Conservation (phyloP, 2,113 vertebrate species). For the Malurus elegans region DNA sequence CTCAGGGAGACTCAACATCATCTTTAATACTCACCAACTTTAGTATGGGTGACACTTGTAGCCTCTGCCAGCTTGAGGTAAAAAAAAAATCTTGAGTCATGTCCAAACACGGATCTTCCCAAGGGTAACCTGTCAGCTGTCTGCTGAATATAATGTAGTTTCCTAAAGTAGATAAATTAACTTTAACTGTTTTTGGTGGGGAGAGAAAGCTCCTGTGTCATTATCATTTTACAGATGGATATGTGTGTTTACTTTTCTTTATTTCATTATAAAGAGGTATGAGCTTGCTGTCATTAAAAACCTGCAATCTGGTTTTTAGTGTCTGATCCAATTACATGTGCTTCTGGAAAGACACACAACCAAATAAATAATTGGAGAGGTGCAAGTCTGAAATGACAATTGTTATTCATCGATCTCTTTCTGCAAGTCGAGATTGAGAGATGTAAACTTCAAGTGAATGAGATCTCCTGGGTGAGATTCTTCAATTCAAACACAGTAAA, state of each 20-base stretch:
- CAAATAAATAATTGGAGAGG: constrained; percentile 86
- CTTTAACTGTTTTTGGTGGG: constrained; percentile 17
- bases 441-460: constrained; percentile 82
- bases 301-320: constrained; percentile 79
- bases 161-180: constrained; percentile 46
- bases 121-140: constrained; percentile 50
- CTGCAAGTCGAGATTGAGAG: constrained; percentile 78
- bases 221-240: constrained; percentile 48
- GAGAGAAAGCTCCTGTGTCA: constrained; percentile 31
- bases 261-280: constrained; percentile 73
- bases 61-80: constrained; percentile 34
- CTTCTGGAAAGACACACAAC: constrained; percentile 79
- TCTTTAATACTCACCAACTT: background rate
- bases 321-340: constrained; percentile 85
- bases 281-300: constrained; percentile 77
- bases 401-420: constrained; percentile 84
- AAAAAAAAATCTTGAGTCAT: constrained; percentile 35
- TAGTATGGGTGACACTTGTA: constrained; percentile 26
- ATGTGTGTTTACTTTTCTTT: constrained; percentile 25
- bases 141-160: constrained; percentile 14
- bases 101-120: constrained; percentile 39
- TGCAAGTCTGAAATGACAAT: constrained; percentile 76
- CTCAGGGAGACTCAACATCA: background rate
- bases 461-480: constrained; percentile 82
- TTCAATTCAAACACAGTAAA: constrained; percentile 91